Conservation (phyloP, 2,888 invertebrate genomes). For the Drosophila formosana region DNA sequence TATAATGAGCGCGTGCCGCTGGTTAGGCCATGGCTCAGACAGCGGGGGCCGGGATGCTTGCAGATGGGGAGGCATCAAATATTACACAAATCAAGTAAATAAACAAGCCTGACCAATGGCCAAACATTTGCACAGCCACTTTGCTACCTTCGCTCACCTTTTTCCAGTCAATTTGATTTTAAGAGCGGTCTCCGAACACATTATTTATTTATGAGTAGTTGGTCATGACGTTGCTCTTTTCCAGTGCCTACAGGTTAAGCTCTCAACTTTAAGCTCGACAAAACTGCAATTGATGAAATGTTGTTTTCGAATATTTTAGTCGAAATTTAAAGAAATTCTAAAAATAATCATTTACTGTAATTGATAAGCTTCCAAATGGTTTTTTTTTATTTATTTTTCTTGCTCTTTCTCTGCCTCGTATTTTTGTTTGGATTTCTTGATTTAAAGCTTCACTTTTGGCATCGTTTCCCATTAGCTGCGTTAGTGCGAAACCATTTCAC, state of each 20-base stretch:
- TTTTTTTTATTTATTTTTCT: not conserved
- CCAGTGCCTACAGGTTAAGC: slow-evolving; percentile 6
- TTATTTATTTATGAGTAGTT: slow-evolving; percentile 64
- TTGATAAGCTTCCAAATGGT: not conserved
- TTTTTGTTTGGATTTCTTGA: not conserved
- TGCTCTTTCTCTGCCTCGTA: not conserved
- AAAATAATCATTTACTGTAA: not conserved
- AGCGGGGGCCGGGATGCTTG: not conserved
- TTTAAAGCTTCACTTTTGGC: not conserved
- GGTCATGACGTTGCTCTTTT: slow-evolving; percentile 12
- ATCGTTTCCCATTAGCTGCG: not conserved
- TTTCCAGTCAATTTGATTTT: slow-evolving; percentile 68
- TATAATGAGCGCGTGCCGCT: slow-evolving; percentile 40
- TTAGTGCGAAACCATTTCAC: not conserved
- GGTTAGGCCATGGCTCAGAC: slow-evolving; percentile 13
- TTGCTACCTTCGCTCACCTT: slow-evolving; percentile 45
- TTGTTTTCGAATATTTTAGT: not conserved
- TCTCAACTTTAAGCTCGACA: not conserved
- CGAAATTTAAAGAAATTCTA: not conserved
- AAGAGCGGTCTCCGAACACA: slow-evolving; percentile 48
- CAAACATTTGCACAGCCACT: slow-evolving; percentile 58
- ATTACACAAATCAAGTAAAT: slow-evolving; percentile 58
- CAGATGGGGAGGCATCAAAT: slow-evolving; percentile 28
- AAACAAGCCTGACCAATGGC: slow-evolving; percentile 56
- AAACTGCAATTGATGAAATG: not conserved